Base-by-base conservation (phyloP, 2,113 vertebrate species). In the Nymphicus hollandicus region DNA sequence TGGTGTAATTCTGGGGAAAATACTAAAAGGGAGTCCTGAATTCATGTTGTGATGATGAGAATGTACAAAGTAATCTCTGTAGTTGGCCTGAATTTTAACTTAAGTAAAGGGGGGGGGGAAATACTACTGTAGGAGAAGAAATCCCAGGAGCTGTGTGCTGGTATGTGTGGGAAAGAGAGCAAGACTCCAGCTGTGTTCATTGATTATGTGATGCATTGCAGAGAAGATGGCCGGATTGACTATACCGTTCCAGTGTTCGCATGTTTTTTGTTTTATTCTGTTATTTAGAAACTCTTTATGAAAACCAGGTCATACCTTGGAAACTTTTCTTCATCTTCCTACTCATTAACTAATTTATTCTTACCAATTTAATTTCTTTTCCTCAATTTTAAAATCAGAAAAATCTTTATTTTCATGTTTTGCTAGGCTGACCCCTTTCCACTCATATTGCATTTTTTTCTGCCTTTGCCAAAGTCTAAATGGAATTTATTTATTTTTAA, bases 121-220 rank as follows among this genome's bases (percentile, higher is more conserved):
- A 39, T 64, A 27, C 18, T 53, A 5, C n/a, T 49, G 3, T 31
- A n/a, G 28, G 50, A 47, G 47, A 85, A 71, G 43, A 73, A 86
- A 58, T 52, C 86, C 6, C 4, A 27, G 44, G 39, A 68, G 2
- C 0, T 14, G 43, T 16, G 25, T 81, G 65, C 16, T 85, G 16
- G 3, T 71, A 6, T 37, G 1, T 27, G 17, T 49, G 58, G 9
- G 22, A 24, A 61, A 31, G 49, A 55, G 35, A 65, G 17, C 9
- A 76, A 46, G 22, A 11, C 17, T 86, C 23, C 4, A 12, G 18
- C 6, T 83, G 6, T 43, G 11, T 66, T 61, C 2, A 1, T 33
- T 10, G 0, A 3, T n/a, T 60, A 24, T 0, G 0, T 56, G 31
- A 4, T 49, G 16, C 13, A 12, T 49, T 66, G 46, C 41, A 69